Evolutionary conservation across 2,113 vertebrate species (phyloP), one percentile per base, ranked within the genome.

Genomic region (Scolopax mira): DNA sequence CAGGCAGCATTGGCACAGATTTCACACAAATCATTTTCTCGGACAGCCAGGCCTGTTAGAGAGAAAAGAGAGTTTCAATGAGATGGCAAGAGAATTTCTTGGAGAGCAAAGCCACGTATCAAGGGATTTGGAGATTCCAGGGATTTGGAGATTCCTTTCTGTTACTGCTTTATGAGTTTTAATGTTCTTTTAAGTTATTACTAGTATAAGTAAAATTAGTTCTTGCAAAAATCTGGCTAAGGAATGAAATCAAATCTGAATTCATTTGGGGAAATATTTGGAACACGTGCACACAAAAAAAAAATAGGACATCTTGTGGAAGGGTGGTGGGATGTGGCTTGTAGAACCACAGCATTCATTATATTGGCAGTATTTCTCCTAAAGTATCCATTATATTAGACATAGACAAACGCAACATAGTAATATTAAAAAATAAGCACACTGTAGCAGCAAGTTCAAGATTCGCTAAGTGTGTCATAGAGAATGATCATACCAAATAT

Each of bases 1-100:
- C 98, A 99, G 80, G 98, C 97, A 10, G 98, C 97, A 9, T 98
- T 98, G 92, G 96, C 98, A 57, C 98, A 99, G 88, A 99, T 98
- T 64, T 98, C 98, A 94, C 98, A 99, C 8, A 96, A 90, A 92
- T 98, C 98, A 0, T 18, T 2, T 1, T 97, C 62, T 8, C 14
- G 35, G 3, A 96, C 92, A 88, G 79, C 92, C 72, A 72, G 8
- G 97, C 60, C 61, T 90, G 77, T 48, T 46, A 97, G 42, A 33
- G 78, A 67, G 91, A 95, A 51, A 80, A 74, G 52, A 57, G 5
- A 9, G 22, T 30, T 82, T 82, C 64, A 54, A 3, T 16, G 21
- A 54, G 17, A 22, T 18, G 28, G 18, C 35, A 70, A 33, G 5
- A 64, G 19, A 46, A 44, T 35, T 72, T 55, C 22, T 70, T 35